Evolutionary conservation across 2,113 vertebrate species (phyloP).

Genomic region (Noturus placidus): DNA sequence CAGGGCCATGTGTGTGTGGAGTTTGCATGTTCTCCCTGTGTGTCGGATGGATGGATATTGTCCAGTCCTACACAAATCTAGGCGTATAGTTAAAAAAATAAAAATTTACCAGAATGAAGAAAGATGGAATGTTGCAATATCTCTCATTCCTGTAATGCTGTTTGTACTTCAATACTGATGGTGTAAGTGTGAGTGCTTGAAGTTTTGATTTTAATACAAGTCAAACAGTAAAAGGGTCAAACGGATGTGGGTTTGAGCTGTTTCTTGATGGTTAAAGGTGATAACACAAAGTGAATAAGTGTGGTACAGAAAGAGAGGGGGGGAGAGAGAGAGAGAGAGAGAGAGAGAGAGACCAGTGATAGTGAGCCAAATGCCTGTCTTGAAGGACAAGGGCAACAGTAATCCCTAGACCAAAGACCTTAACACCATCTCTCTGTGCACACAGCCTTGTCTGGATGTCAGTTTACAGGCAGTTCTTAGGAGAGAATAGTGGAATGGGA

Average conservation of each 20-base stretch:
- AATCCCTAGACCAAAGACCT: constrained; percentile 47
- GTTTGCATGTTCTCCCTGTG: too few relatives aligned
- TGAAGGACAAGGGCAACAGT: constrained; percentile 39
- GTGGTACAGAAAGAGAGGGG: not conserved
- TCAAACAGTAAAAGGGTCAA: not conserved
- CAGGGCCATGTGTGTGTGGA: too few relatives aligned
- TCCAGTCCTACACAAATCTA: too few relatives aligned
- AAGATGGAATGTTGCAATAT: not conserved
- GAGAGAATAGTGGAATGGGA: not conserved
- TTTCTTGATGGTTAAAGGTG: not conserved
- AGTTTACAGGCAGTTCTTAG: constrained; percentile 22
- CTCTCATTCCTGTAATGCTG: not conserved
- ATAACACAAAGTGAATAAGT: not conserved
- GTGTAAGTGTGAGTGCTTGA: not conserved
- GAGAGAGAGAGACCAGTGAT: not conserved
- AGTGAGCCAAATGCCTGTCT: constrained; percentile 31
- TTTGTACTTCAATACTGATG: not conserved
- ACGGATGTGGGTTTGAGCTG: not conserved
- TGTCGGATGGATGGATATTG: too few relatives aligned
- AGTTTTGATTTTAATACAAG: not conserved
- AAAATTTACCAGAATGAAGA: too few relatives aligned
- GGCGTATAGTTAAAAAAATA: too few relatives aligned
- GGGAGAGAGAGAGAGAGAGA: not conserved
- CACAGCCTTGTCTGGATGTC: constrained; percentile 31
- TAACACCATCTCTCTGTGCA: constrained; percentile 37